phyloP scores from a whole-genome alignment of 2,113 vertebrate species.

The Centropus unirufus region DNA sequence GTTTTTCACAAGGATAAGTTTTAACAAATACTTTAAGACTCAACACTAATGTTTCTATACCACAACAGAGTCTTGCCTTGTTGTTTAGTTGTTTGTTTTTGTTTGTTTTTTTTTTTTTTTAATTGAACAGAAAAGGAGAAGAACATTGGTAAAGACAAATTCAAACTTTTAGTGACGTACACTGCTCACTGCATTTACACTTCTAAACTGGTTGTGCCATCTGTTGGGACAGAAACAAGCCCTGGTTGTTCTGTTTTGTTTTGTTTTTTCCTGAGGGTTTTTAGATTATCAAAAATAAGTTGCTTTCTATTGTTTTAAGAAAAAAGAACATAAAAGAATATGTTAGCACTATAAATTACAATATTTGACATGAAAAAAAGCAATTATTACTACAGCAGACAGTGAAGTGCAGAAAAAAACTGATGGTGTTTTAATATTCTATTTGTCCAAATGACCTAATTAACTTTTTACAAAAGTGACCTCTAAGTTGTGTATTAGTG shows the following conservation, averaged over 20 bases:
- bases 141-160: not conserved
- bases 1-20: slow-evolving; percentile 22
- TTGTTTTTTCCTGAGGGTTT: fast-evolving
- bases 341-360: not conserved
- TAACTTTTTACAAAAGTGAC: slow-evolving; percentile 43
- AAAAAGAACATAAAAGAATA: not conserved
- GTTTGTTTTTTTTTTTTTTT: not conserved
- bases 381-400: not conserved
- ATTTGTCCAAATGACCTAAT: slow-evolving; percentile 51
- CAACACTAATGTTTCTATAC: not conserved
- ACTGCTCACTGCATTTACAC: not conserved
- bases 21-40: not conserved
- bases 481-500: slow-evolving; percentile 22
- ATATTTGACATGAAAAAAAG: not conserved
- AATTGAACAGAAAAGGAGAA: not conserved
- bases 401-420: not conserved
- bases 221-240: not conserved
- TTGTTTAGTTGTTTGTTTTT: not conserved
- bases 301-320: not conserved
- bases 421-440: slow-evolving; percentile 42
- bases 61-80: not conserved
- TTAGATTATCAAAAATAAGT: not conserved
- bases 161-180: not conserved
- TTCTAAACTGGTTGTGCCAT: not conserved
- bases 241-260: no score